phyloP scores from a whole-genome alignment of 2,888 invertebrate genomes.

The Eledone cirrhosa region DNA sequence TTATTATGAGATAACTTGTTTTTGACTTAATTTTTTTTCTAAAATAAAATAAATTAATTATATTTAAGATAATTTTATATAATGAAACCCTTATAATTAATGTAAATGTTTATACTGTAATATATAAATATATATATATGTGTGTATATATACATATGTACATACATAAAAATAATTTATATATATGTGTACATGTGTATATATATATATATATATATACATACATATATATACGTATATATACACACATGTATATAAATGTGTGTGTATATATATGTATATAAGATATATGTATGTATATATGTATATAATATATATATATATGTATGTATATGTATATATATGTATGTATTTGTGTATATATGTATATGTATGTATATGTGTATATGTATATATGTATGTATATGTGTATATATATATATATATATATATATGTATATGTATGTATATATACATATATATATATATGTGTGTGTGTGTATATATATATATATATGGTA shows the following conservation, averaged over 20 bases:
- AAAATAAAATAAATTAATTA: too few relatives aligned
- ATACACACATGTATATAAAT: too few relatives aligned
- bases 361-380: too few relatives aligned
- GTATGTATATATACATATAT: neutral
- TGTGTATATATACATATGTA: neutral
- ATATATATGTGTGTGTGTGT: neutral
- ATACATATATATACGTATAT: neutral
- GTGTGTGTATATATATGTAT: neutral
- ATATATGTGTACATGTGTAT: neutral
- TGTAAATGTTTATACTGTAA: too few relatives aligned
- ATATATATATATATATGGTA: slow-evolving; percentile 6
- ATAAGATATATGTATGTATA: slow-evolving; percentile 4
- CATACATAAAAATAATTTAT: neutral
- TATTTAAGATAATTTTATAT: too few relatives aligned
- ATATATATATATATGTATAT: neutral
- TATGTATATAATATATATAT: too few relatives aligned
- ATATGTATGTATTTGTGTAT: neutral
- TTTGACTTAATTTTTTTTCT: too few relatives aligned
- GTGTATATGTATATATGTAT: too few relatives aligned
- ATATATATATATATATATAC: too few relatives aligned
- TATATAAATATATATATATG: neutral
- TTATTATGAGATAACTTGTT: too few relatives aligned
- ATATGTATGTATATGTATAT: neutral
- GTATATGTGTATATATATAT: neutral
- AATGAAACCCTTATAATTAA: too few relatives aligned